A percentile compares a stretch with the other conserved stretches of the same genome.
These are phyloP conservation scores for Vireo altiloquus DNA, from an alignment of 2,113 vertebrate genomes.

Conservation along the genomic window DNA sequence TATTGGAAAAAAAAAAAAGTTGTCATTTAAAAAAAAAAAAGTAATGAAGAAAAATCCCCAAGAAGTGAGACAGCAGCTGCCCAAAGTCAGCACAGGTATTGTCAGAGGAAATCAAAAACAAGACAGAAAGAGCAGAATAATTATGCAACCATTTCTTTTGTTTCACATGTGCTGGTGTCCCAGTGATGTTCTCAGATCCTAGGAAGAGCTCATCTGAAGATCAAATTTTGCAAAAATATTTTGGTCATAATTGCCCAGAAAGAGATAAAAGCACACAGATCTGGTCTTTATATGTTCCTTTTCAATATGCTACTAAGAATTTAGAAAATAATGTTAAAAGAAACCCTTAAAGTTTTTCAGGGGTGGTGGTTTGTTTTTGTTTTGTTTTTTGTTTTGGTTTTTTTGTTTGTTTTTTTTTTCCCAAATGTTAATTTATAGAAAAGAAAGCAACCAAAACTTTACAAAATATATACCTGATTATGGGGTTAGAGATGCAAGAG, in stretches of 20 bases:
- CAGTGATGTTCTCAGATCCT: not conserved
- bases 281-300: not conserved
- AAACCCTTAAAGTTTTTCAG: not conserved
- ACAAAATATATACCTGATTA: not conserved
- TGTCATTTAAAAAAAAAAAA: not conserved
- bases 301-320: not conserved
- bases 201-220: not conserved
- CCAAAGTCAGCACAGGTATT: not conserved
- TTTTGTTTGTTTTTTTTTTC: not conserved
- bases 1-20: not conserved
- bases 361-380: too few relatives aligned
- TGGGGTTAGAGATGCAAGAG: not conserved
- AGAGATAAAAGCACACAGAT: not conserved
- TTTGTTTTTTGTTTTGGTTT: too few relatives aligned
- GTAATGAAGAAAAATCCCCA: not conserved
- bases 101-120: not conserved
- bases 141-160: not conserved
- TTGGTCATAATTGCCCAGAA: not conserved
- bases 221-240: not conserved
- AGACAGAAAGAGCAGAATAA: not conserved
- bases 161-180: not conserved
- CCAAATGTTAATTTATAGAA: not conserved
- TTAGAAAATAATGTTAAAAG: not conserved
- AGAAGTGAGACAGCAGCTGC: not conserved
- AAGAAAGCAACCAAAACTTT: not conserved